These are phyloP conservation scores for Scomberomorus guttatus DNA, from an alignment of 2,797 vertebrate genomes.

Conservation along the genomic window DNA sequence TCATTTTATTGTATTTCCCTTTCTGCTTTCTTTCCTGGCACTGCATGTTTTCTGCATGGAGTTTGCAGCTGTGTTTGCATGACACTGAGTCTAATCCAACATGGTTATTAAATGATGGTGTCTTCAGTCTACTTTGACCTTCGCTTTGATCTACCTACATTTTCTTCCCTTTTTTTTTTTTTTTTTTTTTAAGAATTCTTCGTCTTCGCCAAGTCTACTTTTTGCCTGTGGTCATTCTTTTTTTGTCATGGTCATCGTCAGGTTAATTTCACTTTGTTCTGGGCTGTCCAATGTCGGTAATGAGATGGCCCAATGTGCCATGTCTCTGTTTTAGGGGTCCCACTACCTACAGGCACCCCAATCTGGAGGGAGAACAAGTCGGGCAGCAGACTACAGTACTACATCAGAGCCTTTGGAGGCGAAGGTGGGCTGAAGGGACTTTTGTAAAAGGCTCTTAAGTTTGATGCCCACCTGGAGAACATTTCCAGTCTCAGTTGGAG, in stretches of 20 bases:
- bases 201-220: slow-evolving; percentile 3
- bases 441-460: slow-evolving; percentile 40
- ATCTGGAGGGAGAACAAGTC: slow-evolving; percentile 93
- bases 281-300: slow-evolving; percentile 58
- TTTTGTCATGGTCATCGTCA: slow-evolving; percentile 28
- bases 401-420: slow-evolving; percentile 91
- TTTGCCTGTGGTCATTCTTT: slow-evolving; percentile 34
- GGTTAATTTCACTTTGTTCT: slow-evolving; percentile 38
- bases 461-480: slow-evolving; percentile 62
- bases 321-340: slow-evolving; percentile 86
- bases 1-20: slow-evolving; percentile 6
- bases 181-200: slow-evolving; percentile 29
- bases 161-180: slow-evolving; percentile 18
- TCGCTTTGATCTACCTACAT: slow-evolving; percentile 16
- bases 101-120: slow-evolving; percentile 48
- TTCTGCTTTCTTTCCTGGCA: slow-evolving; percentile 18
- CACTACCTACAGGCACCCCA: slow-evolving; percentile 87
- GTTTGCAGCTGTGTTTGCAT: slow-evolving; percentile 60
- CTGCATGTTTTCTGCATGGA: slow-evolving; percentile 65
- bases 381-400: slow-evolving; percentile 90
- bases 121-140: slow-evolving; percentile 33
- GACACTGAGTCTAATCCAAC: slow-evolving; percentile 56
- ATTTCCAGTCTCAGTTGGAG: slow-evolving; percentile 28
- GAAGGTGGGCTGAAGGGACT: slow-evolving; percentile 92
- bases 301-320: slow-evolving; percentile 71